Conservation (phyloP, 2,888 invertebrate genomes). For the Loripinus fragilis region DNA sequence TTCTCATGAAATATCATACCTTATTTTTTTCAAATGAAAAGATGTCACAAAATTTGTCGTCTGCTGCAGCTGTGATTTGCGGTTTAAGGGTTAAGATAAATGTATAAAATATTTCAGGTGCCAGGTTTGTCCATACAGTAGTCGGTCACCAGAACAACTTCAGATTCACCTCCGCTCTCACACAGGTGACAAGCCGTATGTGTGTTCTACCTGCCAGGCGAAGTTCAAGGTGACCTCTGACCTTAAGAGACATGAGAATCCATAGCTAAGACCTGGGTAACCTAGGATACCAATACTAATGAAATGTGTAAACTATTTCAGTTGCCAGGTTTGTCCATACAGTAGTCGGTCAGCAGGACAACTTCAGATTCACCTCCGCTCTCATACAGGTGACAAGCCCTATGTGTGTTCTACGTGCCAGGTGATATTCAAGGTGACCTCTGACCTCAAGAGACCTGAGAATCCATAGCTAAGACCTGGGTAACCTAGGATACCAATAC, state of each 20-base stretch:
- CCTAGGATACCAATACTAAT: too few relatives aligned
- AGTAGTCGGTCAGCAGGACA: slow-evolving; percentile 84
- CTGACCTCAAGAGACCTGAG: slow-evolving; percentile 83
- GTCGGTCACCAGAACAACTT: slow-evolving; percentile 84
- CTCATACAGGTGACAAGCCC: slow-evolving; percentile 84
- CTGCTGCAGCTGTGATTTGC: too few relatives aligned
- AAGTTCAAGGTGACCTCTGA: slow-evolving; percentile 85
- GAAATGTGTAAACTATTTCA: slow-evolving; percentile 60
- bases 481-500: neutral
- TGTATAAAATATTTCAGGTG: slow-evolving; percentile 80
- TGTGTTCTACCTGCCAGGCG: slow-evolving; percentile 81
- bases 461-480: slow-evolving; percentile 76
- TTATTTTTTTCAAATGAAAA: too few relatives aligned
- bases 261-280: slow-evolving; percentile 72
- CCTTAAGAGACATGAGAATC: slow-evolving; percentile 81
- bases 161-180: slow-evolving; percentile 84
- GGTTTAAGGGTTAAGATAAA: too few relatives aligned
- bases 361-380: slow-evolving; percentile 84
- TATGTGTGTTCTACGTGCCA: slow-evolving; percentile 81
- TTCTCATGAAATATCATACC: too few relatives aligned
- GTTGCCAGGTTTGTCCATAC: slow-evolving; percentile 85
- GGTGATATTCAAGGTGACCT: slow-evolving; percentile 84
- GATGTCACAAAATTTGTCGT: too few relatives aligned
- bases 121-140: slow-evolving; percentile 85
- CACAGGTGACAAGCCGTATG: slow-evolving; percentile 83